A percentile compares a stretch with the other conserved stretches of the same genome.
These are phyloP conservation scores for Artemia sp. DNA, from an alignment of 2,888 invertebrate species.

Conservation along the genomic window DNA sequence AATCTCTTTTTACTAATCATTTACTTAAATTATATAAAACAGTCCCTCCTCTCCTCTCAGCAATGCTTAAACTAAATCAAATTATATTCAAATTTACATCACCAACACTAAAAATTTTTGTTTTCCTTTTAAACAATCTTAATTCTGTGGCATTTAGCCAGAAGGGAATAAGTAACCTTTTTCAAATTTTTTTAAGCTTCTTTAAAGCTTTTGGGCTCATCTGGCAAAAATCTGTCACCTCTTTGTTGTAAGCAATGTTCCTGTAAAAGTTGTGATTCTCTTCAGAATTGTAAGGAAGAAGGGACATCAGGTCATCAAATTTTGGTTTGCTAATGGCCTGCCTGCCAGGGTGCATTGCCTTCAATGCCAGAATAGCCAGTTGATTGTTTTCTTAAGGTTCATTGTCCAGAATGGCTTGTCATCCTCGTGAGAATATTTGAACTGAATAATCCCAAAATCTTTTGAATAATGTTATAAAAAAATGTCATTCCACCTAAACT, in stretches of 20 bases:
- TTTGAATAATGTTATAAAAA: neutral
- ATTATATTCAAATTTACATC: no score
- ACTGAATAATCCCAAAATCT: neutral
- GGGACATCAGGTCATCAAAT: slow-evolving; percentile 13
- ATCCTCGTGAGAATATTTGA: neutral
- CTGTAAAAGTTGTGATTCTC: slow-evolving; percentile 3
- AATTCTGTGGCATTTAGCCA: no score
- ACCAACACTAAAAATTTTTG: no score
- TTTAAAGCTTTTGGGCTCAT: slow-evolving; percentile 13
- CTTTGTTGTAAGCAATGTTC: neutral
- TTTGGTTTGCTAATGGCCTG: slow-evolving; percentile 3
- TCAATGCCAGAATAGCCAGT: slow-evolving; percentile 1
- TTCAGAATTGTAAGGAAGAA: neutral
- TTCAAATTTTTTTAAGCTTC: neutral
- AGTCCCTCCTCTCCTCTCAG: no score
- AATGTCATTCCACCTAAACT: neutral
- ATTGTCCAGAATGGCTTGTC: slow-evolving; percentile 11
- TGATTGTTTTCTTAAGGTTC: neutral
- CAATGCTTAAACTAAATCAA: no score
- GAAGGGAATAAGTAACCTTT: no score
- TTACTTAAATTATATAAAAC: no score
- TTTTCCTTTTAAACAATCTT: no score
- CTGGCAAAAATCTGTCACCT: slow-evolving; percentile 2
- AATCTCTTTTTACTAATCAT: no score
- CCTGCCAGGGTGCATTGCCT: neutral